Conservation (phyloP, 1,140 invertebrate species). For the Drosophila oshimai region DNA sequence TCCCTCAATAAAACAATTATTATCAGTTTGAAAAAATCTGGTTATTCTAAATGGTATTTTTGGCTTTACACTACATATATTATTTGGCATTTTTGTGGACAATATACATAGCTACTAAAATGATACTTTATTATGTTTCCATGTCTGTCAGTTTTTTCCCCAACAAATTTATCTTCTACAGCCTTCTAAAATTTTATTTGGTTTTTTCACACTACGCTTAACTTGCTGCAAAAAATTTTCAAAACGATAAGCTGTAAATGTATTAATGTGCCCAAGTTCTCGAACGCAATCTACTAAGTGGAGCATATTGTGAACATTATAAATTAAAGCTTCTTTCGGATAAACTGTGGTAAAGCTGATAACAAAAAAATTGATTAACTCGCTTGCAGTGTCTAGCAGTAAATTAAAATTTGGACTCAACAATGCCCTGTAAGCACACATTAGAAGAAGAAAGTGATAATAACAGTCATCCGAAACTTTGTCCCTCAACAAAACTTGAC, state of each 20-base stretch:
- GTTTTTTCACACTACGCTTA: background rate
- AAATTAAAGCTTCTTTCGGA: too few species aligned
- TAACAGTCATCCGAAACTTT: too few species aligned
- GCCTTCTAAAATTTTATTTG: background rate
- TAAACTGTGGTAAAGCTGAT: background rate
- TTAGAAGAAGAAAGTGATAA: too few species aligned
- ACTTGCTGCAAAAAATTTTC: background rate
- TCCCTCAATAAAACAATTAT: background rate
- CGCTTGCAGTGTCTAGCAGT: too few species aligned
- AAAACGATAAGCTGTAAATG: background rate
- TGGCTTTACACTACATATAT: background rate
- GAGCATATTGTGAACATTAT: too few species aligned
- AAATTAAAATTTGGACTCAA: too few species aligned
- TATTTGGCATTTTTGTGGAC: background rate
- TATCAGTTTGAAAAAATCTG: background rate
- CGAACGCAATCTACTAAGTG: too few species aligned
- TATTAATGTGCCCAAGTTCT: too few species aligned
- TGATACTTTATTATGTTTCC: background rate
- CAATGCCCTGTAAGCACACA: too few species aligned
- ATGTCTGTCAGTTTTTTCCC: too few species aligned
- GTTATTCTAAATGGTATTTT: background rate
- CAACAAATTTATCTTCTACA: background rate
- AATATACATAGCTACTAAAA: background rate
- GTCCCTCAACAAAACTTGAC: too few species aligned
- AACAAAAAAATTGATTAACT: too few species aligned